Percentiles rank a stretch among this genome's conserved stretches.
These are phyloP conservation scores for Malaclemys terrapin DNA, from an alignment of 2,113 vertebrate species.

Conservation along the genomic window DNA sequence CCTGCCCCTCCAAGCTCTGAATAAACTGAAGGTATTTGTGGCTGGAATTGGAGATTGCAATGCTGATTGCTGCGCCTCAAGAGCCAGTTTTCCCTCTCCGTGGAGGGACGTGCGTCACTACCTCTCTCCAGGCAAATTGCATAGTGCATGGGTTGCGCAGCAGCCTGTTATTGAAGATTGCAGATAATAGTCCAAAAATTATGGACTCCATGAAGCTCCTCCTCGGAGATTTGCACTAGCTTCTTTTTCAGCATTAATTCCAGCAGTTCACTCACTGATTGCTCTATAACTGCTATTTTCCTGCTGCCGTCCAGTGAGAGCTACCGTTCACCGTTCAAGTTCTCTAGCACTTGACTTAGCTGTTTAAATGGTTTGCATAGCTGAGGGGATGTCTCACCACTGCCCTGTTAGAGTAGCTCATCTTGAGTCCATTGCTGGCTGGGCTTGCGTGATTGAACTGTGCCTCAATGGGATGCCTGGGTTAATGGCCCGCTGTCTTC, in stretches of 20 bases:
- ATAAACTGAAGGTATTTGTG: too few species aligned
- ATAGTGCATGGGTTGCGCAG: not conserved
- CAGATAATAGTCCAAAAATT: not conserved
- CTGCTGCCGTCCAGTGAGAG: not conserved
- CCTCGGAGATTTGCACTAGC: not conserved
- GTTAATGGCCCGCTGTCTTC: not conserved
- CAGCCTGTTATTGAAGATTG: not conserved
- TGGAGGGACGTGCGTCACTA: not conserved
- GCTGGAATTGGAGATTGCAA: not conserved
- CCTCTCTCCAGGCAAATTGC: not conserved
- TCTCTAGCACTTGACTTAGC: not conserved
- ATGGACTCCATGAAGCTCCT: not conserved
- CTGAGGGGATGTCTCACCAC: not conserved
- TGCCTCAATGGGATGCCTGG: not conserved
- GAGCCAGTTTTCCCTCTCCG: not conserved
- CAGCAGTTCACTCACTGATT: not conserved
- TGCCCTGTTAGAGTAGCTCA: not conserved
- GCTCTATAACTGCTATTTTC: not conserved
- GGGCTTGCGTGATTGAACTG: not conserved
- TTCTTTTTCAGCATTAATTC: not conserved
- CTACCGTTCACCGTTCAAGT: not conserved
- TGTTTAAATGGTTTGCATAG: not conserved
- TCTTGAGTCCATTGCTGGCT: not conserved
- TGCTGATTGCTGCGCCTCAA: not conserved
- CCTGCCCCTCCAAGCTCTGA: not conserved